phyloP scores from a whole-genome alignment of 2,888 invertebrate genomes.

The Gastracanthus pulcherrimus region DNA sequence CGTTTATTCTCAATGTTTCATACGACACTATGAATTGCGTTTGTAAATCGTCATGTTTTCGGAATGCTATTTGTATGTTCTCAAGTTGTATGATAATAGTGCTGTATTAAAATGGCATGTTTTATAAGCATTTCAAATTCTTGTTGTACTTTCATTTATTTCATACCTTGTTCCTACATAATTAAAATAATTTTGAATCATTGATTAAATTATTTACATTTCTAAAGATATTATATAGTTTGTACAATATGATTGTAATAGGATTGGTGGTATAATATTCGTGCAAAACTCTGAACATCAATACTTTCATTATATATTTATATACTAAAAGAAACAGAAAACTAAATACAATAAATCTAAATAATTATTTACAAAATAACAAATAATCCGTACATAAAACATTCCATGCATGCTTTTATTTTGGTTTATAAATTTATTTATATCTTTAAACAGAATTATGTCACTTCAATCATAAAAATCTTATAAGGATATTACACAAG shows the following conservation, averaged over 20 bases:
- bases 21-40: conserved; percentile 70
- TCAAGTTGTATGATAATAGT: conserved; percentile 72
- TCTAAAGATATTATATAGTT: neutral
- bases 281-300: neutral
- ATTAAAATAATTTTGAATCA: neutral
- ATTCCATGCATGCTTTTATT: neutral
- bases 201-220: neutral
- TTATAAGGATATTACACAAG: too few relatives aligned
- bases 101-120: conserved; percentile 70
- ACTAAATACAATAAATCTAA: neutral
- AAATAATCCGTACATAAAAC: too few relatives aligned
- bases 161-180: neutral
- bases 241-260: neutral
- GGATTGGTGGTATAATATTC: too few relatives aligned
- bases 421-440: too few relatives aligned
- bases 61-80: conserved; percentile 71
- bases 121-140: conserved; percentile 70
- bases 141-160: conserved; percentile 45
- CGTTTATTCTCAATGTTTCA: conserved; percentile 60
- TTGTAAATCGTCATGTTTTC: conserved; percentile 71
- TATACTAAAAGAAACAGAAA: neutral
- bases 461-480: too few relatives aligned
- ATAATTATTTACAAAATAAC: neutral
- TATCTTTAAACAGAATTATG: too few relatives aligned
- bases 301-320: neutral